A percentile compares a stretch with the other conserved stretches of the same genome.
phyloP scores from a whole-genome alignment of 1,140 invertebrate genomes.

The Prorops nasuta region DNA sequence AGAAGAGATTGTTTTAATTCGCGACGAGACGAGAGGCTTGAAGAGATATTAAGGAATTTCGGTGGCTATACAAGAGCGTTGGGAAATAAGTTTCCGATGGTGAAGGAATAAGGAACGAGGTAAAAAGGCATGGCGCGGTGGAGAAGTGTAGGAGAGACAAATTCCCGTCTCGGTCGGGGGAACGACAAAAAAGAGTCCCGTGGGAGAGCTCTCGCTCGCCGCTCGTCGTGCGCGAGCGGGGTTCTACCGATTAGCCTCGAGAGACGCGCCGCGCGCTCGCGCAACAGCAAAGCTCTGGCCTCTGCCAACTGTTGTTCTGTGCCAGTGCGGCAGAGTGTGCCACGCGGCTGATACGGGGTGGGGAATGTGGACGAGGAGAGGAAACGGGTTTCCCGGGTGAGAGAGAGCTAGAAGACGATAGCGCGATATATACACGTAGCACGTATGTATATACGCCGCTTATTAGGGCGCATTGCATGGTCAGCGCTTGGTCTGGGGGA shows the following conservation, averaged over 20 bases:
- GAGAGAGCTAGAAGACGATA: slow-evolving; percentile 1
- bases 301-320: background rate
- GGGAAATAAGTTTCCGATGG: background rate
- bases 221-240: slow-evolving; percentile 17
- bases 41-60: too few relatives aligned
- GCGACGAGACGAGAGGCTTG: too few relatives aligned
- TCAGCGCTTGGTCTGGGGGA: slow-evolving; percentile 36
- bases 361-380: too few relatives aligned
- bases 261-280: slow-evolving; percentile 11
- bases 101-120: background rate
- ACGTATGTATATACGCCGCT: slow-evolving; percentile 18
- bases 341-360: background rate
- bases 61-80: background rate
- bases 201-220: slow-evolving; percentile 6
- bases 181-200: slow-evolving; percentile 23
- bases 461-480: slow-evolving; percentile 42
- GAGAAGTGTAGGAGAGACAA: slow-evolving; percentile 13
- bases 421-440: too few relatives aligned
- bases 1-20: too few relatives aligned
- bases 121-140: background rate
- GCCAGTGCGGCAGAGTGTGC: background rate
- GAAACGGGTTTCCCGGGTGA: background rate
- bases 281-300: slow-evolving; percentile 8
- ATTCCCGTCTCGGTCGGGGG: slow-evolving; percentile 21
- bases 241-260: slow-evolving; percentile 24